A percentile compares a stretch with the other conserved stretches of the same genome.
Conservation (phyloP, 2,888 invertebrate genomes). For the Cerceris ruficornis region DNA sequence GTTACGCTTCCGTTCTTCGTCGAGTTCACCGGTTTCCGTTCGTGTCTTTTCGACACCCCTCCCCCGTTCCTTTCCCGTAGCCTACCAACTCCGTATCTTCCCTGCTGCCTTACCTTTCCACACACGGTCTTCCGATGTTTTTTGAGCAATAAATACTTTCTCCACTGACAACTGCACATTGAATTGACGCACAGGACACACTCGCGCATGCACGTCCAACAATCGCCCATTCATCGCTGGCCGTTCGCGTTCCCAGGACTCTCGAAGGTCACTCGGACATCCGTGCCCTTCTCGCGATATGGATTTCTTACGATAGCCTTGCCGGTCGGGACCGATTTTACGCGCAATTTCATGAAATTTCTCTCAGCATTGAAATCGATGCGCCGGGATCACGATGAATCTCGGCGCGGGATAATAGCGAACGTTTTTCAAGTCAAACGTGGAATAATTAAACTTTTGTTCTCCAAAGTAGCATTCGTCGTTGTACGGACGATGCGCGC, state of each 20-base stretch:
- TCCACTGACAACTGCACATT: constrained; percentile 81
- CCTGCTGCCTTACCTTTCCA: constrained; percentile 63
- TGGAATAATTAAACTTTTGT: too few species aligned
- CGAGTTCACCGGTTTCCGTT: constrained; percentile 30
- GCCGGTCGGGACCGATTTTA: constrained; percentile 16
- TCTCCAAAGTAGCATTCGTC: too few species aligned
- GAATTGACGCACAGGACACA: constrained; percentile 81
- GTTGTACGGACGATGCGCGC: too few species aligned
- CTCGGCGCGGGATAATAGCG: too few species aligned
- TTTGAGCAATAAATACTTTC: constrained; percentile 82
- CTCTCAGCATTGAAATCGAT: too few species aligned
- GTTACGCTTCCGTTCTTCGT: constrained; percentile 22
- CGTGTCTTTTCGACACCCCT: constrained; percentile 44
- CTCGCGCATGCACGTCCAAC: constrained; percentile 54
- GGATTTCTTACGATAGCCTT: constrained; percentile 29
- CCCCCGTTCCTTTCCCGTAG: constrained; percentile 61
- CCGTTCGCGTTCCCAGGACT: constrained; percentile 65
- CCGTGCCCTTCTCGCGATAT: constrained; percentile 38
- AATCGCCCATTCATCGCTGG: constrained; percentile 53
- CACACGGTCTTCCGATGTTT: constrained; percentile 73
- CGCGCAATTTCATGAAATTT: constrained; percentile 10
- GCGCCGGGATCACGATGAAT: too few species aligned
- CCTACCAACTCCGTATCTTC: constrained; percentile 61
- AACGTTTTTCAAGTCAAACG: too few species aligned
- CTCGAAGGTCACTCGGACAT: constrained; percentile 33